A percentile compares a stretch with the other conserved stretches of the same genome.
These are phyloP conservation scores for Heterodera schachtii DNA, from an alignment of 1,140 invertebrate genomes.

Conservation along the genomic window DNA sequence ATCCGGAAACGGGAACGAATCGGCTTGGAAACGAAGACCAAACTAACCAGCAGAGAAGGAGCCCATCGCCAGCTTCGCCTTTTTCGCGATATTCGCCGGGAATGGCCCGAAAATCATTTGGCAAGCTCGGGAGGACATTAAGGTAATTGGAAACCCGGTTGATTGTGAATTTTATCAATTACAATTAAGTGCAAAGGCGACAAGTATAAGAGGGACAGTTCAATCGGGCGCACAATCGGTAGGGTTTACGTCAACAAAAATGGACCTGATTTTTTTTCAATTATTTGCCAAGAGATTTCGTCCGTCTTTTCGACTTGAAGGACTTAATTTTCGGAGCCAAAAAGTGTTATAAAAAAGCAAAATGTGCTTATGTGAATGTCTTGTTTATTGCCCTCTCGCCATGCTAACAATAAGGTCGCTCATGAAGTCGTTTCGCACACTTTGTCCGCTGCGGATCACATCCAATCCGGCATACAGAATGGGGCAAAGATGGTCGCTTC, in stretches of 20 bases:
- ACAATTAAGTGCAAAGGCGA: constrained; percentile 57
- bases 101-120: constrained; percentile 61
- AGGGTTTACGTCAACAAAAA: constrained; percentile 12
- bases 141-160: constrained; percentile 40
- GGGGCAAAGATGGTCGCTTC: constrained; percentile 57
- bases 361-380: too few relatives aligned
- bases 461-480: constrained; percentile 59
- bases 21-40: constrained; percentile 20
- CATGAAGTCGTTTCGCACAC: constrained; percentile 64
- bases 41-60: constrained; percentile 18
- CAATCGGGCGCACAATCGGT: constrained; percentile 57
- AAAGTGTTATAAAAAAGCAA: too few relatives aligned
- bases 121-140: constrained; percentile 58
- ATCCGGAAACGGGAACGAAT: constrained; percentile 6
- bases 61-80: constrained; percentile 44
- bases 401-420: constrained; percentile 35
- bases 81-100: constrained; percentile 60
- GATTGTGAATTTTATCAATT: constrained; percentile 15
- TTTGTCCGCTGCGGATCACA: constrained; percentile 61
- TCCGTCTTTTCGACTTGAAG: too few relatives aligned
- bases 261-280: not conserved
- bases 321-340: too few relatives aligned
- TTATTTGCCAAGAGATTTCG: too few relatives aligned
- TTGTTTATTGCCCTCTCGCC: too few relatives aligned
- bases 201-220: constrained; percentile 57